Percentiles rank a stretch among this genome's conserved stretches.
Evolutionary conservation across 2,888 invertebrate species (phyloP).

Genomic region (Agapostemon virescens): DNA sequence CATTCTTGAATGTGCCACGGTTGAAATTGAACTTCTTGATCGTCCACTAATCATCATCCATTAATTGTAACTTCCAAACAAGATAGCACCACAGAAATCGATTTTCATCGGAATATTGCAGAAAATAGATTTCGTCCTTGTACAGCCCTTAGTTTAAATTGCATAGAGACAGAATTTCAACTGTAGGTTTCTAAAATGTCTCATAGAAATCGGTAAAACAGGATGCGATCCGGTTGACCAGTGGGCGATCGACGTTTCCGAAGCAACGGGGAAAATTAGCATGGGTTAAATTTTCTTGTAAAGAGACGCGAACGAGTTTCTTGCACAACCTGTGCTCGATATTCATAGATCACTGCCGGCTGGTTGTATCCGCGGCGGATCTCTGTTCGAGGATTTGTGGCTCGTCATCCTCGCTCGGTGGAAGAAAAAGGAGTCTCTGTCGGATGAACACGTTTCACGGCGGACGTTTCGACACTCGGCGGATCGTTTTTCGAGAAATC

Average conservation of each 20-base stretch:
- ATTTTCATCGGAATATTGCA: too few relatives aligned
- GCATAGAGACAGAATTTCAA: too few relatives aligned
- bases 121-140: too few relatives aligned
- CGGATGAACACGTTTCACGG: slow-evolving; percentile 26
- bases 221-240: too few relatives aligned
- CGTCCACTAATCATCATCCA: too few relatives aligned
- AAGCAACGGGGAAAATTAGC: not conserved
- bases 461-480: slow-evolving; percentile 17
- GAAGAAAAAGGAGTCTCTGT: not conserved
- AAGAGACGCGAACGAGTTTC: not conserved
- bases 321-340: not conserved
- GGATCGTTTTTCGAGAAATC: slow-evolving; percentile 22
- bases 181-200: too few relatives aligned
- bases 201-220: too few relatives aligned
- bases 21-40: too few relatives aligned
- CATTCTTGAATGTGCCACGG: too few relatives aligned
- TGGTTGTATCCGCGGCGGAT: not conserved
- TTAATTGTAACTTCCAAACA: too few relatives aligned
- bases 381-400: slow-evolving; percentile 11
- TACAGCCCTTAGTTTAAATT: too few relatives aligned
- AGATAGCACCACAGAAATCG: too few relatives aligned
- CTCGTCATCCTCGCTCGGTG: slow-evolving; percentile 6
- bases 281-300: not conserved
- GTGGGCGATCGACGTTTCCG: not conserved
- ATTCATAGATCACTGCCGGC: slow-evolving; percentile 3